phyloP scores from a whole-genome alignment of 1,140 invertebrate genomes.

The Pristionchus pacificus region DNA sequence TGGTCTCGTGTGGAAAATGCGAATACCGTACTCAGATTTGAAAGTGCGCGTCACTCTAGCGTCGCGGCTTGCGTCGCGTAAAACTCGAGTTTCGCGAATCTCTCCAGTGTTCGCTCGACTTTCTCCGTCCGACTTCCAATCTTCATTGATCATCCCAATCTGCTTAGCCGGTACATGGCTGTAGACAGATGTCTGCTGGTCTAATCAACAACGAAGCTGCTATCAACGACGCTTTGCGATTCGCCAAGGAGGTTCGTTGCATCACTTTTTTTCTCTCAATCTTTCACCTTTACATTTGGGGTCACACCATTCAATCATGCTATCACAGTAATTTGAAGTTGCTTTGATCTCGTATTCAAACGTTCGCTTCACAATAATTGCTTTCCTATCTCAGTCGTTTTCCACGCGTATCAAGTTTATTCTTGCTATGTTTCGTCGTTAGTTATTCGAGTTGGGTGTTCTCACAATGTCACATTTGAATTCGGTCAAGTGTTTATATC shows the following conservation, averaged over 20 bases:
- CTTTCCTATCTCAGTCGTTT: constrained; percentile 2
- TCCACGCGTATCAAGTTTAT: constrained; percentile 20
- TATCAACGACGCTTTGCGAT: constrained; percentile 42
- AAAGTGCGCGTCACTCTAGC: too few relatives aligned
- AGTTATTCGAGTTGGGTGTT: background rate
- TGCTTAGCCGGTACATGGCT: background rate
- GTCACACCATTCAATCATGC: too few relatives aligned
- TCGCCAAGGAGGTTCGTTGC: constrained; percentile 42
- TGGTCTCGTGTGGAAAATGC: too few relatives aligned
- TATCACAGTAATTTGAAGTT: constrained; percentile 9
- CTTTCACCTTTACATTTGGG: background rate
- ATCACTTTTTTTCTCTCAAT: constrained; percentile 4
- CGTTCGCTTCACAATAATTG: constrained; percentile 8
- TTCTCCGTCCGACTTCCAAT: background rate
- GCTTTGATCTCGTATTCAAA: constrained; percentile 4
- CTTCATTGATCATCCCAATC: too few relatives aligned
- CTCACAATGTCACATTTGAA: background rate
- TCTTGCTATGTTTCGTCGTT: constrained; percentile 11
- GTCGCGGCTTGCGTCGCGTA: too few relatives aligned
- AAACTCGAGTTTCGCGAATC: too few relatives aligned
- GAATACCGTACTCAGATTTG: too few relatives aligned
- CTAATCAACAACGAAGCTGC: too few relatives aligned
- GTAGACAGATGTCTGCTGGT: background rate
- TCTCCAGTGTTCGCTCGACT: too few relatives aligned
- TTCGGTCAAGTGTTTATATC: background rate